Conservation (phyloP, 2,888 invertebrate genomes). For the Ichneumoninae sp. region DNA sequence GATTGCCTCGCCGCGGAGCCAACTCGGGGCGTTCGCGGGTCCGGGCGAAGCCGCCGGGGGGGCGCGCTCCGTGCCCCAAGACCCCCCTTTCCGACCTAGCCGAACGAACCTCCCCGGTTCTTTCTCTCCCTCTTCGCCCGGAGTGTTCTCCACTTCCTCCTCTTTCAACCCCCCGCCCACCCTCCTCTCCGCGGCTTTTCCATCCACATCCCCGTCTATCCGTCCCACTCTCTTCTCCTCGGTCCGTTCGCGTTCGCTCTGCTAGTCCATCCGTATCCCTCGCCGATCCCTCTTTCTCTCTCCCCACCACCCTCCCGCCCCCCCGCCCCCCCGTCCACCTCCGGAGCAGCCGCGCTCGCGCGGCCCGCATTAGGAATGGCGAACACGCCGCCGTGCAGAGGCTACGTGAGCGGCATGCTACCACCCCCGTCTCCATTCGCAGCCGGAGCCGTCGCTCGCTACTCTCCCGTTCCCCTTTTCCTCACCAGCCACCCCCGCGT, state of each 20-base stretch:
- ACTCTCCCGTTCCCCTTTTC: conserved; percentile 62
- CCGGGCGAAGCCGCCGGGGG: conserved; percentile 57
- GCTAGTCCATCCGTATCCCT: conserved; percentile 42
- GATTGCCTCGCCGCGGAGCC: conserved; percentile 83
- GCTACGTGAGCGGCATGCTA: conserved; percentile 87
- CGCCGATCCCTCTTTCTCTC: conserved; percentile 39
- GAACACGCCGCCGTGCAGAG: conserved; percentile 87
- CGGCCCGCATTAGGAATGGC: conserved; percentile 86
- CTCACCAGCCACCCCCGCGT: conserved; percentile 69
- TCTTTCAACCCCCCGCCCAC: conserved; percentile 54
- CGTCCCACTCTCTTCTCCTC: conserved; percentile 63
- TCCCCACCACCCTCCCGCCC: conserved; percentile 75
- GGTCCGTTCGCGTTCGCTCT: conserved; percentile 62
- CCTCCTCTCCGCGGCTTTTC: conserved; percentile 57
- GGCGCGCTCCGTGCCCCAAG: conserved; percentile 59
- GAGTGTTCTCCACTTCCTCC: conserved; percentile 51
- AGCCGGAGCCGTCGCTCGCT: conserved; percentile 71
- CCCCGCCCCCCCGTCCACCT: conserved; percentile 70
- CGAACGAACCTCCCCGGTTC: conserved; percentile 57
- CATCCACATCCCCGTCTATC: conserved; percentile 52
- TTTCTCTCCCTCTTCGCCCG: conserved; percentile 51
- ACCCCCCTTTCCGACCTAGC: conserved; percentile 68
- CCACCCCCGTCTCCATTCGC: conserved; percentile 77
- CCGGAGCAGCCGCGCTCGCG: conserved; percentile 85
- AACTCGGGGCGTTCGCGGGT: conserved; percentile 69